A percentile compares a stretch with the other conserved stretches of the same genome.
phyloP scores from a whole-genome alignment of 2,888 invertebrate genomes.

The Eristalis pertinax region DNA sequence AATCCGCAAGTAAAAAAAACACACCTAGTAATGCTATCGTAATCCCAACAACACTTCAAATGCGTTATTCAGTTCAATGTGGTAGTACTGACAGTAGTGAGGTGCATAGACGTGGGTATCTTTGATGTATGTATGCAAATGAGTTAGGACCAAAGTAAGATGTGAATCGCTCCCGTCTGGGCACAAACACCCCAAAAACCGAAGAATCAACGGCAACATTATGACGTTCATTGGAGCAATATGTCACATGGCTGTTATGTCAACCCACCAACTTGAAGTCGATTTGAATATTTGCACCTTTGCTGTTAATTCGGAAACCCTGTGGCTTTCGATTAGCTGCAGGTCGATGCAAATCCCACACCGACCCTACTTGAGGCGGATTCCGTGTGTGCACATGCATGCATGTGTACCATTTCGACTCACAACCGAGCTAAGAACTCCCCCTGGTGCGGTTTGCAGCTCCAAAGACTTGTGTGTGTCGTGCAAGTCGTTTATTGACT shows the following conservation, averaged over 20 bases:
- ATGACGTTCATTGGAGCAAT: slow-evolving; percentile 28
- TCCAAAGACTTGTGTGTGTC: background rate
- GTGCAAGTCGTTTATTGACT: background rate
- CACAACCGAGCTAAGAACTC: background rate
- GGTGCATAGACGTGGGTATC: background rate
- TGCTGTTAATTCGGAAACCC: slow-evolving; percentile 28
- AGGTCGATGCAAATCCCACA: background rate
- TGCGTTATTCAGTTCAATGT: background rate
- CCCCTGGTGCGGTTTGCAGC: background rate
- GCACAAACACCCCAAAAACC: background rate
- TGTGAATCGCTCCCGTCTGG: background rate
- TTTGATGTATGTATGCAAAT: background rate
- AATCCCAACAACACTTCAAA: no score
- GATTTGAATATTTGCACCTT: slow-evolving; percentile 31
- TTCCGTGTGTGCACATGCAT: no score
- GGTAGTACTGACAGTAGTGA: no score
- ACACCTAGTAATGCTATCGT: no score
- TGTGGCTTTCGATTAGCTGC: slow-evolving; percentile 20
- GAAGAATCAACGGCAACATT: slow-evolving; percentile 2
- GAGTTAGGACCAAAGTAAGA: background rate
- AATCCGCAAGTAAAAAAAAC: no score
- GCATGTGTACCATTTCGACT: background rate
- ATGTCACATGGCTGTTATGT: slow-evolving; percentile 21
- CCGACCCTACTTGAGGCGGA: background rate
- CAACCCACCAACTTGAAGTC: background rate